These are phyloP conservation scores for Struthidea cinerea DNA, from an alignment of 2,113 vertebrate species.

Conservation along the genomic window DNA sequence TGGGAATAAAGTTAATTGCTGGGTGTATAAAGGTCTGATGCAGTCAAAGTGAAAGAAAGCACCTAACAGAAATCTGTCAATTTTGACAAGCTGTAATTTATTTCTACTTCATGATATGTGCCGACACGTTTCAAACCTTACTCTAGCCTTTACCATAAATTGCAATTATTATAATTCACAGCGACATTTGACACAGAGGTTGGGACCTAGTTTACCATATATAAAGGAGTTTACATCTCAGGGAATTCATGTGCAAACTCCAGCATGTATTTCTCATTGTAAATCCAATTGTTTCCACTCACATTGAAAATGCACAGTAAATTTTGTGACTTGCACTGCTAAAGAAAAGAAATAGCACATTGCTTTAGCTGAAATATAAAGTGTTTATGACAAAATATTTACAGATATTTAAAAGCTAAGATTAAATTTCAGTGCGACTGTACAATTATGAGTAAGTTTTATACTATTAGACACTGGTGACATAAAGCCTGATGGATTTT, in stretches of 20 bases:
- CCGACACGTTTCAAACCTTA: conserved; percentile 79
- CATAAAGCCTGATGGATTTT: conserved; percentile 16
- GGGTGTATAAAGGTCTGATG: conserved; percentile 76
- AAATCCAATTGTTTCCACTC: conserved; percentile 29
- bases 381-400: conserved; percentile 57
- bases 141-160: conserved; percentile 76
- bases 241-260: conserved; percentile 25
- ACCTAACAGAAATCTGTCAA: conserved; percentile 83
- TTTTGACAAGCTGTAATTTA: conserved; percentile 88
- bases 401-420: background rate
- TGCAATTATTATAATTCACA: conserved; percentile 81
- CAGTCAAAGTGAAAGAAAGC: conserved; percentile 74
- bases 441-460: background rate
- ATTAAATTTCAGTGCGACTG: background rate
- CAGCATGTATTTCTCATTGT: background rate
- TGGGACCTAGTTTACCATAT: conserved; percentile 46
- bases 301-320: background rate
- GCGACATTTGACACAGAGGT: conserved; percentile 68
- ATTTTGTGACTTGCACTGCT: background rate
- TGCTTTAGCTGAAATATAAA: background rate
- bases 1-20: conserved; percentile 86
- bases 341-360: background rate
- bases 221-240: conserved; percentile 43
- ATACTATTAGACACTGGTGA: background rate
- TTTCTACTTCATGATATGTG: conserved; percentile 74